Evolutionary conservation across 2,113 vertebrate species (phyloP).

Genomic region (Lagopus leucura): DNA sequence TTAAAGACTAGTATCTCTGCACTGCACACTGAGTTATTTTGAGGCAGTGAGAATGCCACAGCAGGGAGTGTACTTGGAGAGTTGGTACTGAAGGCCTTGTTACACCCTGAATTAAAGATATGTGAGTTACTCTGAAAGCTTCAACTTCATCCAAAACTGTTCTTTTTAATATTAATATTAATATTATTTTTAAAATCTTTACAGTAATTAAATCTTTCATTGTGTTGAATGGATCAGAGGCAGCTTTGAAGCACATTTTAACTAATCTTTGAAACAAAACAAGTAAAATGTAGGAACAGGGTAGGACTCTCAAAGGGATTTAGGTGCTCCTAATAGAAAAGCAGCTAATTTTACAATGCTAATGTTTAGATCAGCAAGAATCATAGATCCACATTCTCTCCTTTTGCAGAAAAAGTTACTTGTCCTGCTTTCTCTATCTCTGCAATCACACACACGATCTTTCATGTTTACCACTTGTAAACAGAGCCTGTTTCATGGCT

Average conservation of each 20-base stretch:
- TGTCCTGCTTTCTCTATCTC: background rate
- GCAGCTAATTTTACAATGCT: background rate
- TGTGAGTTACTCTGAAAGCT: slow-evolving; percentile 30
- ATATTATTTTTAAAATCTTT: background rate
- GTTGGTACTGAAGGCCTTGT: slow-evolving; percentile 32
- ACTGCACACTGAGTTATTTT: slow-evolving; percentile 67
- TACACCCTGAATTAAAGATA: slow-evolving; percentile 49
- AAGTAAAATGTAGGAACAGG: background rate
- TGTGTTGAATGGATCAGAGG: background rate
- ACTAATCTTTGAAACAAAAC: background rate
- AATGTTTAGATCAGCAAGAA: background rate
- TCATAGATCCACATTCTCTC: background rate
- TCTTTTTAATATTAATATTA: background rate
- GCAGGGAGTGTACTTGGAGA: slow-evolving; percentile 67
- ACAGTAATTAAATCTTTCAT: background rate
- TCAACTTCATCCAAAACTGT: slow-evolving; percentile 21
- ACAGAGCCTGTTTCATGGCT: background rate
- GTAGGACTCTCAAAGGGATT: background rate
- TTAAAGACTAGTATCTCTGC: slow-evolving; percentile 66
- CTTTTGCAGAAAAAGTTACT: background rate
- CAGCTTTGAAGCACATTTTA: background rate
- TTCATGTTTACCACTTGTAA: background rate
- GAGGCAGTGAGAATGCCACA: slow-evolving; percentile 67
- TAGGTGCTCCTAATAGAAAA: background rate
- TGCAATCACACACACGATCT: background rate